Conservation (phyloP, 2,113 vertebrate species). For the Thamnaconus septentrionalis region DNA sequence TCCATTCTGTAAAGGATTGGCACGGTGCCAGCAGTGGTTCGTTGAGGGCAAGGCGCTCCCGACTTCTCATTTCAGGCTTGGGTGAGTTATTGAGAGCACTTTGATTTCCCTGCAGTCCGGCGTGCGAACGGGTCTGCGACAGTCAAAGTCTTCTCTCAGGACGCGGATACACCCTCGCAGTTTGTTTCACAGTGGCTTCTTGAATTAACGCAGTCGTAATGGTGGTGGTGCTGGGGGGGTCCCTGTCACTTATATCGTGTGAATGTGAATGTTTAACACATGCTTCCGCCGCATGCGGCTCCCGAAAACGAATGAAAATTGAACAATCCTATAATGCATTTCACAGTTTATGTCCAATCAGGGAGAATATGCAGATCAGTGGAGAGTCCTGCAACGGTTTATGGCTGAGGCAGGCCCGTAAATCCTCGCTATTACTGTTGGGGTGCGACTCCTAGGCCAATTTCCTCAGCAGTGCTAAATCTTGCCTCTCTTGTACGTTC, state of each 20-base stretch:
- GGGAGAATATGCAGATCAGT: slow-evolving; percentile 31
- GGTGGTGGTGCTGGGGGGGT: too few relatives aligned
- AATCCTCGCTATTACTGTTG: background rate
- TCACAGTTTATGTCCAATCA: slow-evolving; percentile 32
- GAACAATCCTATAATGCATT: slow-evolving; percentile 17
- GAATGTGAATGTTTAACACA: slow-evolving; percentile 2
- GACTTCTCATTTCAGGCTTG: slow-evolving; percentile 53
- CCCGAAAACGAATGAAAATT: slow-evolving; percentile 11
- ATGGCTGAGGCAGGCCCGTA: background rate
- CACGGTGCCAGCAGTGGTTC: slow-evolving; percentile 7
- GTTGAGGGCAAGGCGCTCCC: slow-evolving; percentile 2
- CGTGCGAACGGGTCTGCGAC: background rate
- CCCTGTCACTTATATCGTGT: too few relatives aligned
- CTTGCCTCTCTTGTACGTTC: too few relatives aligned
- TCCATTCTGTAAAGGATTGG: slow-evolving; percentile 1
- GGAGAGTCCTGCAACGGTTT: slow-evolving; percentile 32
- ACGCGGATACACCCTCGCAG: background rate
- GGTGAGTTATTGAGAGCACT: slow-evolving; percentile 41
- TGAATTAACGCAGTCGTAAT: too few relatives aligned
- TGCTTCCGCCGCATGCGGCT: slow-evolving; percentile 7
- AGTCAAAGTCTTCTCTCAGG: slow-evolving; percentile 10
- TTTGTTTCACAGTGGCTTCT: too few relatives aligned
- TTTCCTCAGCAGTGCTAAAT: too few relatives aligned
- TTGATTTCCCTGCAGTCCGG: slow-evolving; percentile 24
- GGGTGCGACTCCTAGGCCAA: too few relatives aligned